Evolutionary conservation across 2,797 vertebrate genomes (phyloP).

Genomic region (Benthosema pterotum): DNA sequence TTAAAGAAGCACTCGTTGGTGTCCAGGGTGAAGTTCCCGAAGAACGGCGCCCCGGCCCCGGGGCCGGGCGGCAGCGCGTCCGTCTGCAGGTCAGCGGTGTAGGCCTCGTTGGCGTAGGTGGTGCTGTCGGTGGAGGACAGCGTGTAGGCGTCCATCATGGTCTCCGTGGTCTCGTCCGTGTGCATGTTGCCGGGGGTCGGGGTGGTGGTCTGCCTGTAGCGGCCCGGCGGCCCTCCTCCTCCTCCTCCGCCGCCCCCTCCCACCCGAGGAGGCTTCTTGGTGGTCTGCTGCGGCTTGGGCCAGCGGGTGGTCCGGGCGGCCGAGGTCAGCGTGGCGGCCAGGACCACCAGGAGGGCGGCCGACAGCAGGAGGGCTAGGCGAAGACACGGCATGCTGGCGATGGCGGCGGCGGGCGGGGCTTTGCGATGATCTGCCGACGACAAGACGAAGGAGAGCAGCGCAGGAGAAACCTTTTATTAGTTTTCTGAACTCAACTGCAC

Average conservation of each 20-base stretch:
- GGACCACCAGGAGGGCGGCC: conserved; percentile 56
- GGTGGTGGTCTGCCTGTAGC: conserved; percentile 50
- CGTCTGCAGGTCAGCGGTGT: conserved; percentile 70
- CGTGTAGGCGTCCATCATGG: conserved; percentile 67
- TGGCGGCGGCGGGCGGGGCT: too few relatives aligned
- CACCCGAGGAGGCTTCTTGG: conserved; percentile 78
- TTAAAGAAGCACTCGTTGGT: conserved; percentile 90
- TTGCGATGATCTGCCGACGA: conserved; percentile 42
- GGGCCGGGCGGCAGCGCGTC: conserved; percentile 60
- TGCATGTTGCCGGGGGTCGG: conserved; percentile 45
- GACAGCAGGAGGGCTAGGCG: conserved; percentile 52
- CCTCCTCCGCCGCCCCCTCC: conserved; percentile 27
- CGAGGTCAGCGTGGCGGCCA: conserved; percentile 45
- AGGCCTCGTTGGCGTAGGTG: conserved; percentile 71
- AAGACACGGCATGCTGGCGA: conserved; percentile 62
- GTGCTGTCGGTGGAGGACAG: conserved; percentile 73
- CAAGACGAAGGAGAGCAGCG: background rate
- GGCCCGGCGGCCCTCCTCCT: conserved; percentile 44
- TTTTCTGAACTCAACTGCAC: too few relatives aligned
- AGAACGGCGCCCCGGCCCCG: conserved; percentile 63
- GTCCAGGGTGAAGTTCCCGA: conserved; percentile 86
- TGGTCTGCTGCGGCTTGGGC: conserved; percentile 81
- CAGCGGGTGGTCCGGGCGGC: conserved; percentile 81
- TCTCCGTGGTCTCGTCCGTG: conserved; percentile 75
- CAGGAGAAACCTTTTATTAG: too few relatives aligned